These are phyloP conservation scores for Epistrophella euchroma DNA, from an alignment of 2,888 invertebrate species.

Conservation along the genomic window DNA sequence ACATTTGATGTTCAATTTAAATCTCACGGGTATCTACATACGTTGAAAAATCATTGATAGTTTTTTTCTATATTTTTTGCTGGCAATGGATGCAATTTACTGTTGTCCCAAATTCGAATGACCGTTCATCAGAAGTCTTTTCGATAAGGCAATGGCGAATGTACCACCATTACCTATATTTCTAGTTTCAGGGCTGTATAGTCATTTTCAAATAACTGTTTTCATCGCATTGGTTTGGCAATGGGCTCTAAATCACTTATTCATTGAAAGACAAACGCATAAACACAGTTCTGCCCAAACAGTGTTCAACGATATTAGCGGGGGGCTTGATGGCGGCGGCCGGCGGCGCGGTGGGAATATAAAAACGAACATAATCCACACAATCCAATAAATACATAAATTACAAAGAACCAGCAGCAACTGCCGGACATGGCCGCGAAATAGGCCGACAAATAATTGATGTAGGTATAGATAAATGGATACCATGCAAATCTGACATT, in stretches of 20 bases:
- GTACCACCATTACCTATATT: slow-evolving; percentile 25
- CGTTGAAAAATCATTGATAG: slow-evolving; percentile 20
- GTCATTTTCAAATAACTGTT: slow-evolving; percentile 42
- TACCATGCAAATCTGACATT: slow-evolving; percentile 2
- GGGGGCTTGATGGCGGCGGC: background rate
- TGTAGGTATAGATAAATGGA: slow-evolving; percentile 6
- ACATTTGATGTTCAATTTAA: slow-evolving; percentile 50
- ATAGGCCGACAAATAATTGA: slow-evolving; percentile 24
- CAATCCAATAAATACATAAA: slow-evolving; percentile 60
- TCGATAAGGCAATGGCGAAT: background rate
- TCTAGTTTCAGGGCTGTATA: slow-evolving; percentile 25
- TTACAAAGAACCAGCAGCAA: slow-evolving; percentile 23
- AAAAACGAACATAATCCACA: slow-evolving; percentile 42
- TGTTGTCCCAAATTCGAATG: slow-evolving; percentile 18
- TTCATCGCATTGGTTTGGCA: slow-evolving; percentile 22
- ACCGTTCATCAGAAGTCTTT: slow-evolving; percentile 21
- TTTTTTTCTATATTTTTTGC: background rate
- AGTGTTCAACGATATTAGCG: slow-evolving; percentile 42
- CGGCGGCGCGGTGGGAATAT: slow-evolving; percentile 2
- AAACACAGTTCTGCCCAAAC: slow-evolving; percentile 53
- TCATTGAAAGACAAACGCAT: slow-evolving; percentile 44
- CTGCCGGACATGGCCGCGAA: slow-evolving; percentile 36
- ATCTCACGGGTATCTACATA: slow-evolving; percentile 11
- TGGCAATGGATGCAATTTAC: slow-evolving; percentile 32
- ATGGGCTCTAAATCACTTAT: slow-evolving; percentile 56